Evolutionary conservation across 2,113 vertebrate genomes (phyloP).

Genomic region (Uria aalge): DNA sequence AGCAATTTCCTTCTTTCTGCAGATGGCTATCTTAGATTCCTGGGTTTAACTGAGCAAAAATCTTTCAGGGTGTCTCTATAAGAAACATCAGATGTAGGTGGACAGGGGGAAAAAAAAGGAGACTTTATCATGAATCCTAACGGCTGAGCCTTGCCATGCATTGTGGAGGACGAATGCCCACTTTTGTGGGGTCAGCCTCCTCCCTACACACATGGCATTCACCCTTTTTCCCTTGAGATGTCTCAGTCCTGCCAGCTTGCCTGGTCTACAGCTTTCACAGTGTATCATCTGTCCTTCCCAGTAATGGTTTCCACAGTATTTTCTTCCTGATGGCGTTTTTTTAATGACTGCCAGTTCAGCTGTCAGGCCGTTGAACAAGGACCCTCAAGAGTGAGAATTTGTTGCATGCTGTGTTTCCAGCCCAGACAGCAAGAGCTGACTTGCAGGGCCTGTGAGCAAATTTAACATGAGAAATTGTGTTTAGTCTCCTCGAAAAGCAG

Average conservation of each 20-base stretch:
- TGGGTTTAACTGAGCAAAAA: not conserved
- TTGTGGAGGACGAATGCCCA: not conserved
- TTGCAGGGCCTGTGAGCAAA: not conserved
- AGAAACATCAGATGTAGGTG: not conserved
- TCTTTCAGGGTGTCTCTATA: not conserved
- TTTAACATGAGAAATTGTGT: not conserved
- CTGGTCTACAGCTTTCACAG: not conserved
- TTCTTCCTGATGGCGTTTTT: not conserved
- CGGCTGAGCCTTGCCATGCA: not conserved
- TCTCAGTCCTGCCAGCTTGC: not conserved
- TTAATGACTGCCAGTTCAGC: not conserved
- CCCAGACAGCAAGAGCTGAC: not conserved
- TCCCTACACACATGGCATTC: not conserved
- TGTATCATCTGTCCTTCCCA: not conserved
- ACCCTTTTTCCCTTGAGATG: not conserved
- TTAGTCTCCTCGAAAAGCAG: not conserved
- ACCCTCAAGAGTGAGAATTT: not conserved
- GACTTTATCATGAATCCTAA: not conserved
- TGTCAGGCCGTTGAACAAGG: not conserved
- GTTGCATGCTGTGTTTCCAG: not conserved
- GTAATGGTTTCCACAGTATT: not conserved
- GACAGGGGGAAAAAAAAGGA: not conserved
- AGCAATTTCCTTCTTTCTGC: not conserved
- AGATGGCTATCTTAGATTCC: not conserved
- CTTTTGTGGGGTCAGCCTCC: not conserved